phyloP scores from a whole-genome alignment of 1,140 invertebrate genomes.

The honey bee (Apis mellifera) region DNA sequence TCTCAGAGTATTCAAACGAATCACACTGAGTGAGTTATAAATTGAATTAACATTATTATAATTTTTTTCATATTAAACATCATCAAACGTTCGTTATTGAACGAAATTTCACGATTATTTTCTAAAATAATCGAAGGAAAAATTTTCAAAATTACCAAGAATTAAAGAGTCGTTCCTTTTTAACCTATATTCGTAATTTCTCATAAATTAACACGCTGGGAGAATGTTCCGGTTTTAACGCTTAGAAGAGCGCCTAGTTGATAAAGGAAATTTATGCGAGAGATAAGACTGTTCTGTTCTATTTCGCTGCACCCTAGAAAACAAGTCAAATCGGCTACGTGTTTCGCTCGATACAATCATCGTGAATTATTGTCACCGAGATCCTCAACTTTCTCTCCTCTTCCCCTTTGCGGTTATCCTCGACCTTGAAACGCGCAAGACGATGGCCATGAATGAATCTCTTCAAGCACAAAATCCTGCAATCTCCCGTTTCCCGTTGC shows the following conservation, averaged over 20 bases:
- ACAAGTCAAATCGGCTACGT: slow-evolving; percentile 37
- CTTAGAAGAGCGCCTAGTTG: slow-evolving; percentile 12
- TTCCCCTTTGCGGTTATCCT: slow-evolving; percentile 11
- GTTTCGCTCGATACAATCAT: slow-evolving; percentile 29
- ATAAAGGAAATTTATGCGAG: slow-evolving; percentile 67
- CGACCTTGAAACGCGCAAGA: slow-evolving; percentile 9
- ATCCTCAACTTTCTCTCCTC: slow-evolving; percentile 8
- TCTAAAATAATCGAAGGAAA: too few relatives aligned
- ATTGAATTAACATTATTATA: too few relatives aligned
- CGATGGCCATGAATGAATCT: neutral
- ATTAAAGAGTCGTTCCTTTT: neutral
- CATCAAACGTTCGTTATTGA: too few relatives aligned
- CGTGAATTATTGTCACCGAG: slow-evolving; percentile 45
- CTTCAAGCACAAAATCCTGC: neutral
- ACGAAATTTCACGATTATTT: too few relatives aligned
- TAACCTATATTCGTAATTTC: neutral
- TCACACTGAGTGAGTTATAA: too few relatives aligned
- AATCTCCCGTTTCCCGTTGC: neutral
- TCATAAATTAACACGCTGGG: neutral
- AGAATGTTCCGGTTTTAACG: neutral
- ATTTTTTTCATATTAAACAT: too few relatives aligned
- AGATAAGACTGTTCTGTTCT: slow-evolving; percentile 48
- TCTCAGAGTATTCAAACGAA: too few relatives aligned
- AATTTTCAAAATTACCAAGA: neutral
- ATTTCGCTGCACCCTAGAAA: slow-evolving; percentile 16